Percentiles rank a stretch among this genome's conserved stretches.
Conservation (phyloP, 2,888 invertebrate genomes). For the Habrosyne pyritoides region DNA sequence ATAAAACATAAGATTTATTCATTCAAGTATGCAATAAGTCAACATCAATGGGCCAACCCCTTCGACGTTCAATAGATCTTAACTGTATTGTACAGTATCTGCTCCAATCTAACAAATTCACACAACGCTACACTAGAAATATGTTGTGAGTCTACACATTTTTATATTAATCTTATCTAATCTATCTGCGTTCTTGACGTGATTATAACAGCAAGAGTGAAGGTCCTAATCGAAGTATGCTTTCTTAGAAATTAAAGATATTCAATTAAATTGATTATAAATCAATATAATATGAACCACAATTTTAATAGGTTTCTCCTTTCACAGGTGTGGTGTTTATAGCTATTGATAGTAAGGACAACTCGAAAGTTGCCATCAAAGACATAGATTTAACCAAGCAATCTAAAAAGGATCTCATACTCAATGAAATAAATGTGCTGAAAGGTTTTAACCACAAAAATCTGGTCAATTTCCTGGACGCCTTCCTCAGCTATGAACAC, state of each 20-base stretch:
- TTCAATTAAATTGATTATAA: background rate
- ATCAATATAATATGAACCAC: slow-evolving; percentile 18
- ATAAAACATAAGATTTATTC: too few relatives aligned
- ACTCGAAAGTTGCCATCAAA: slow-evolving; percentile 95
- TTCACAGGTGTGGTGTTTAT: slow-evolving; percentile 92
- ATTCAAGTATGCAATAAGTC: too few relatives aligned
- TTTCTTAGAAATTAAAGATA: background rate
- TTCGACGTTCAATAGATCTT: too few relatives aligned
- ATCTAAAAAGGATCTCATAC: slow-evolving; percentile 96
- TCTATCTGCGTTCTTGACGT: slow-evolving; percentile 14
- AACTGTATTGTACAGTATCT: too few relatives aligned
- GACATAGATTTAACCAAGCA: slow-evolving; percentile 98
- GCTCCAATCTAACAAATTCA: too few relatives aligned
- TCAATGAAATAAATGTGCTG: slow-evolving; percentile 96
- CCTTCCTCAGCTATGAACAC: slow-evolving; percentile 95
- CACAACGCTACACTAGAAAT: background rate
- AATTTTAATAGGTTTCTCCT: slow-evolving; percentile 21
- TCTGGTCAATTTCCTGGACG: slow-evolving; percentile 97
- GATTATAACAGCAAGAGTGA: slow-evolving; percentile 7
- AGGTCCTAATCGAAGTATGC: slow-evolving; percentile 2
- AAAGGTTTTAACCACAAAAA: slow-evolving; percentile 97
- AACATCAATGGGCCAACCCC: too few relatives aligned
- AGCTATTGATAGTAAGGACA: slow-evolving; percentile 89
- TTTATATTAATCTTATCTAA: slow-evolving; percentile 14
- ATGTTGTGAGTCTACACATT: background rate